These are phyloP conservation scores for Rhyacophila evoluta DNA, from an alignment of 2,888 invertebrate genomes.

Conservation along the genomic window DNA sequence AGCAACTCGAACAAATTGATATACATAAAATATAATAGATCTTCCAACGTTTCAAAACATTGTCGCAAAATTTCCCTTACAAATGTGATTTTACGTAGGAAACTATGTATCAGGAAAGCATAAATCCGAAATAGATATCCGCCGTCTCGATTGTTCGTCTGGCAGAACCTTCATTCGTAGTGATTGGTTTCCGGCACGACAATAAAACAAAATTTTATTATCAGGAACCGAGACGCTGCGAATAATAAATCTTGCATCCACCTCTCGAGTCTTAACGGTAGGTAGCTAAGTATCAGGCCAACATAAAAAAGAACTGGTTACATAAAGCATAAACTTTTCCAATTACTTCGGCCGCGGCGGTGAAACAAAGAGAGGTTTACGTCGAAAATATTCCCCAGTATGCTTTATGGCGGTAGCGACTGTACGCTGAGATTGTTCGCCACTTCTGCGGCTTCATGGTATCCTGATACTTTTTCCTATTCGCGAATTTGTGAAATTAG, in stretches of 20 bases:
- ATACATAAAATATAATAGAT: too few species aligned
- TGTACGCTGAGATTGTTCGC: constrained; percentile 7
- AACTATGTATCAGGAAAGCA: not conserved
- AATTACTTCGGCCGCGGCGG: constrained; percentile 43
- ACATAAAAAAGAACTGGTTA: constrained; percentile 46
- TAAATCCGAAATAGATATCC: constrained; percentile 18
- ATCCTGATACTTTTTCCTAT: constrained; percentile 8
- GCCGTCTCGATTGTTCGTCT: constrained; percentile 2
- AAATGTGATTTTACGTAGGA: not conserved
- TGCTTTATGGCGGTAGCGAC: constrained; percentile 14
- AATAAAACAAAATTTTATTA: constrained; percentile 45
- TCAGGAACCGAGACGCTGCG: constrained; percentile 26
- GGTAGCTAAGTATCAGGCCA: constrained; percentile 36
- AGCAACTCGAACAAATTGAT: too few species aligned
- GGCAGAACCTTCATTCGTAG: not conserved
- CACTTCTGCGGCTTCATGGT: constrained; percentile 13
- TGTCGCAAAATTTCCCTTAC: not conserved
- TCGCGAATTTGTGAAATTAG: constrained; percentile 16
- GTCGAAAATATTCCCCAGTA: constrained; percentile 17
- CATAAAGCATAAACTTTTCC: constrained; percentile 50
- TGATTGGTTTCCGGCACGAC: constrained; percentile 27
- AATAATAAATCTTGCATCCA: constrained; percentile 44
- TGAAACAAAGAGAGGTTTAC: constrained; percentile 39
- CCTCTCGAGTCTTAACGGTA: constrained; percentile 28
- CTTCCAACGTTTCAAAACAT: not conserved